These are phyloP conservation scores for Vanacampus margaritifer DNA, from an alignment of 2,113 vertebrate species.

Conservation along the genomic window DNA sequence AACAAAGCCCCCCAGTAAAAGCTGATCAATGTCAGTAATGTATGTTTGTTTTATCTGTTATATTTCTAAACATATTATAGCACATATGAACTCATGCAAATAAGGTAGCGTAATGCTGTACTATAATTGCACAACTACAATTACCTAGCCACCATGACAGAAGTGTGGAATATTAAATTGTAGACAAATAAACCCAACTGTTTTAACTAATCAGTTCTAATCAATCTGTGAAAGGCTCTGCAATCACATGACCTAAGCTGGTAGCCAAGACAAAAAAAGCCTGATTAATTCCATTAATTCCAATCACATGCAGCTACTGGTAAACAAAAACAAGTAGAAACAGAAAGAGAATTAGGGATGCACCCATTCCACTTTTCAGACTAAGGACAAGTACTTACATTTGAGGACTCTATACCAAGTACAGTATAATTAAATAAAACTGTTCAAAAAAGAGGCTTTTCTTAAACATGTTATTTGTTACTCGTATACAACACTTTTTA, in stretches of 20 bases:
- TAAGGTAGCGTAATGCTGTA: background rate
- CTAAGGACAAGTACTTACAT: background rate
- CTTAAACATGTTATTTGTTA: no score
- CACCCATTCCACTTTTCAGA: background rate
- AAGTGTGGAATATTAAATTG: constrained; percentile 29
- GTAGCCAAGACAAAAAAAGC: constrained; percentile 16
- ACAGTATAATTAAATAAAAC: no score
- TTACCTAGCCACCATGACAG: background rate
- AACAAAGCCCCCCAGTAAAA: constrained; percentile 1
- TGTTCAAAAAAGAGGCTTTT: no score
- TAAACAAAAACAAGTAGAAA: background rate
- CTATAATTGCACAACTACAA: background rate
- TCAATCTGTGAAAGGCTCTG: constrained; percentile 23
- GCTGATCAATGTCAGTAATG: background rate
- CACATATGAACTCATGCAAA: background rate
- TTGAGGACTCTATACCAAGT: background rate
- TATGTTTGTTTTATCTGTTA: background rate
- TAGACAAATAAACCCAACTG: constrained; percentile 39
- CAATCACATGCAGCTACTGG: background rate
- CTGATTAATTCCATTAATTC: constrained; percentile 14
- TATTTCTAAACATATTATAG: background rate
- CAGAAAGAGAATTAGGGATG: constrained; percentile 1
- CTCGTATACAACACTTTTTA: no score
- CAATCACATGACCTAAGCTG: constrained; percentile 30
- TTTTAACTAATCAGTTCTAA: constrained; percentile 19